Evolutionary conservation across 2,797 vertebrate genomes (phyloP).

Genomic region (Semotilus atromaculatus): DNA sequence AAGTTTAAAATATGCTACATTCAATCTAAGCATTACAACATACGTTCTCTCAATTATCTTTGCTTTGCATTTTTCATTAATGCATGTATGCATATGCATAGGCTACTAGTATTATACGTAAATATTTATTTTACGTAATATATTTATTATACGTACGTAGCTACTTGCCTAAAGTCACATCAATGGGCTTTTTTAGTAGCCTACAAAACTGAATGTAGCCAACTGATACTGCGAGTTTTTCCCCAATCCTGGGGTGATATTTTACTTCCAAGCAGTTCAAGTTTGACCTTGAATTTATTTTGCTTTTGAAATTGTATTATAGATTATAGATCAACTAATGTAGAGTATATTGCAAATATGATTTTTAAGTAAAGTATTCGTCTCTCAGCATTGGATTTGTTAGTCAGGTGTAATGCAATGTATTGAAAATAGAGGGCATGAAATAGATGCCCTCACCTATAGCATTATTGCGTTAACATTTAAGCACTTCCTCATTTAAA

Average conservation of each 20-base stretch:
- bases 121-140: background rate
- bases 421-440: slow-evolving; percentile 28
- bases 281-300: slow-evolving; percentile 34
- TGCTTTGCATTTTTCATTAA: no score
- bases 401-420: slow-evolving; percentile 12
- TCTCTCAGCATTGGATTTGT: background rate
- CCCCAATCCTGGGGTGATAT: background rate
- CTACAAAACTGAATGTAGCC: background rate
- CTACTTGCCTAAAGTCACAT: background rate
- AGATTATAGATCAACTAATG: background rate
- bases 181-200: background rate
- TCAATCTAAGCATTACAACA: background rate
- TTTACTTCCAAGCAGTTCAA: background rate
- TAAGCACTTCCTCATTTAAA: slow-evolving; percentile 58
- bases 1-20: background rate
- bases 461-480: slow-evolving; percentile 23
- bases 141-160: no score
- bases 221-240: background rate
- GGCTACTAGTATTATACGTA: background rate
- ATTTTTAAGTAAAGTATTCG: background rate
- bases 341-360: background rate
- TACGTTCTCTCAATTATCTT: background rate
- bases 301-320: background rate
- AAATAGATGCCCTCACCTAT: background rate
- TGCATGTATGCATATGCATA: no score